Evolutionary conservation across 2,888 invertebrate genomes (phyloP), one percentile per base, ranked within the genome.

Genomic region (Leptinotarsa tumamoca): DNA sequence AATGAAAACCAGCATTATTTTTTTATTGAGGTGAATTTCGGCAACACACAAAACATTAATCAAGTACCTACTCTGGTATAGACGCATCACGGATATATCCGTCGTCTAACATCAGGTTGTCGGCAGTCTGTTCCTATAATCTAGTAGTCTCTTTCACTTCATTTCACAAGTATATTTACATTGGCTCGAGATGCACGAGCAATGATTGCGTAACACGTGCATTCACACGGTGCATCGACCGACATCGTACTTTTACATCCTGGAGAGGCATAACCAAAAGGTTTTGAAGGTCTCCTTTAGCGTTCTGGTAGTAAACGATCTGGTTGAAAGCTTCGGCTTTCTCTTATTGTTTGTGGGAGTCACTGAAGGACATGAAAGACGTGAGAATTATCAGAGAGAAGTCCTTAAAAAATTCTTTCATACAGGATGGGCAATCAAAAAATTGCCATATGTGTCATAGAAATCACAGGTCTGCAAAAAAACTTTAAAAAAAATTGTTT

Each of bases 121-220:
- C 54, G 54, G 14, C 18, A 54, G 18, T 18, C 18, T 18, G 13
- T 43, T 13, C 10, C 18, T 54, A 18, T 18, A 54, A 18, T 54
- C 54, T 54, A 18, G 54, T 54, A 54, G 10, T 54, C 54, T 54
- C 54, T 54, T 54, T 18, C 18, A n/a, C n/a, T 21, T 58, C 15
- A 23, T 58, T 58, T 58, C 58, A 58, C 58, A 58, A 58, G 58
- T 58, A 58, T 58, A 58, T 58, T 58, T 58, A 58, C 58, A 58
- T 58, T 23, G 58, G 58, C 58, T 58, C 14, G 23, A 58, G 58
- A 27, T 21, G 58, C 23, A 14, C 21, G 58, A 15, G 4, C 14
- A 23, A 15, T 4, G 58, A 21, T 58, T 58, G 21, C 58, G 58
- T 21, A 58, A 58, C 58, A 14, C 58, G 23, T 58, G 23, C 23